phyloP scores from a whole-genome alignment of 2,888 invertebrate species.

The Drosophila yooni region DNA sequence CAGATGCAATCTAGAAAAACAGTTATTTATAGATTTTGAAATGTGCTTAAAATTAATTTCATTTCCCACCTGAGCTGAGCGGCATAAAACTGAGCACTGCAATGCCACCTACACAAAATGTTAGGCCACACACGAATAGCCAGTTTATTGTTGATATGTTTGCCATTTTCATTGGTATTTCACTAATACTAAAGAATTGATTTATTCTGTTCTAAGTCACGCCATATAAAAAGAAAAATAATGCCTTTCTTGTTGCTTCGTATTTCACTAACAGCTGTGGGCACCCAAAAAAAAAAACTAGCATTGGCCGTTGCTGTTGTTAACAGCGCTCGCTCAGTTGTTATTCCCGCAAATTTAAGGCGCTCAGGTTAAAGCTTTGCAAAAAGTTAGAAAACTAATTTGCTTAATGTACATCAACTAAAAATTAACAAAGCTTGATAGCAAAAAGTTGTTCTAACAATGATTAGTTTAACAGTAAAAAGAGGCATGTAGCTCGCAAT shows the following conservation, averaged over 20 bases:
- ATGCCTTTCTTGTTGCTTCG: conserved; percentile 9
- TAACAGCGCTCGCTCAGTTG: not conserved
- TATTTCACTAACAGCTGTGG: conserved; percentile 5
- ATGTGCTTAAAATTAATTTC: conserved; percentile 1
- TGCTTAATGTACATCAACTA: not conserved
- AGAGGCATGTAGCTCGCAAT: not conserved
- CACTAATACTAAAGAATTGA: conserved; percentile 41
- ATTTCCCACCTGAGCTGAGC: conserved; percentile 74
- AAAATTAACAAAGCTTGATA: not conserved
- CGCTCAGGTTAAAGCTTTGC: not conserved
- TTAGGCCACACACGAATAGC: conserved; percentile 81
- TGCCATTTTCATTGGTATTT: conserved; percentile 63
- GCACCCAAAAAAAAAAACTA: not conserved
- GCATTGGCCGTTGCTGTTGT: not conserved
- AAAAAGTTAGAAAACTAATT: not conserved
- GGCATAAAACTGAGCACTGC: conserved; percentile 82
- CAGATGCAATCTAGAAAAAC: conserved; percentile 64
- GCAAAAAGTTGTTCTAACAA: not conserved
- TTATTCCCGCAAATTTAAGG: not conserved
- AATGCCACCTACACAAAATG: conserved; percentile 81
- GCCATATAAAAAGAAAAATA: conserved; percentile 42
- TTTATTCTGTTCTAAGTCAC: conserved; percentile 25
- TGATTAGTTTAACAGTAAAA: not conserved
- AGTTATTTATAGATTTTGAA: conserved; percentile 23
- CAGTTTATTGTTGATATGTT: conserved; percentile 78